Base-by-base conservation (phyloP, 2,888 invertebrate species). In the Matsumyia berberina region DNA sequence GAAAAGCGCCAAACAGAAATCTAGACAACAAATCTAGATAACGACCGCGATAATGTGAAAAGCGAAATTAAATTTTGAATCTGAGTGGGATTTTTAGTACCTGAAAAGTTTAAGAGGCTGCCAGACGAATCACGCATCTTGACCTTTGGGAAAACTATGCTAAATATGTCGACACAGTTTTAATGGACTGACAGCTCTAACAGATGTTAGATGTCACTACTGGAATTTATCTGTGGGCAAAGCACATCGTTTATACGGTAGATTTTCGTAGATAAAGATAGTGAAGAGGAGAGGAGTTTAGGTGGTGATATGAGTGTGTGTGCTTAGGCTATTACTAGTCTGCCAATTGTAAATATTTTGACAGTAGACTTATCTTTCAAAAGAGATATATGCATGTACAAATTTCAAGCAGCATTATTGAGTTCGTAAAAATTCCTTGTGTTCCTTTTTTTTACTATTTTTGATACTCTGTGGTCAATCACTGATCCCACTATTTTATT, bases 11-110 rank as follows among this genome's bases (percentile, higher is more conserved):
- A 53, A 39, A 46, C 46, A 72, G 44, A 55, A 70, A 78, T 69
- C 55, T 70, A 62, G 55, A 67, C 49, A 17, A 49, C 35, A 42
- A 37, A 60, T 46, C 66, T 33, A 39, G 51, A 81, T 77, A 64
- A 64, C 44, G 33, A 53, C 31, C 51, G 29, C 24, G 44, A 11
- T 17, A 66, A 53, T 51, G 42, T 44, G 31, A 35, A 44, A 64
- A 53, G 31, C 8, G 9, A 60, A 66, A 77, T 66, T 37, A 29
- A 44, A 44, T 64, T n/a, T 64, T 51, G 12, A 35, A 42, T 49
- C 42, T 35, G 24, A 81, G 62, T 81, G 15, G 15, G 39, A 37
- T 31, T 19, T 46, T 70, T 35, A 69, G 53, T 49, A 49, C 12
- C 35, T 42, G n/a, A 42, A 42, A 39, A 53, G 0, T 24, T 24